Evolutionary conservation across 2,113 vertebrate species (phyloP), one percentile per base, ranked within the genome.

Genomic region (Sander lucioperca): DNA sequence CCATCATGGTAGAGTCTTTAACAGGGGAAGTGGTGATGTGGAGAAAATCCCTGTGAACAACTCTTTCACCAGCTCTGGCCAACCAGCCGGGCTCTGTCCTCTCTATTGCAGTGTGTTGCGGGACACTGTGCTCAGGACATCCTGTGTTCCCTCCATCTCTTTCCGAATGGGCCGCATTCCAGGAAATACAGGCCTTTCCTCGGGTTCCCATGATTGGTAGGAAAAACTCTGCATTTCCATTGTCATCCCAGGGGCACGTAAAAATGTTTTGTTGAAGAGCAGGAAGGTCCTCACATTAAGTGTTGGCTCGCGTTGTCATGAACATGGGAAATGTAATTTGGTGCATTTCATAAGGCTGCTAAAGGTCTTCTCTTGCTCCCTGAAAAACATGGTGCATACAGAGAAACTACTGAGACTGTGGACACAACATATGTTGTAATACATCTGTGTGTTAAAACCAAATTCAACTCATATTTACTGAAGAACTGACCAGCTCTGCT

Each of bases 161-260:
- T 93, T 92, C 92, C 93, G 84, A 76, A 80, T 48, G 66, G 87
- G 89, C 89, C 27, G n/a, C 86, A 59, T 90, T 94, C 92, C 94
- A 94, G 94, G 93, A 94, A 95, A 92, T 59, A 79, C 80, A 78
- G 83, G 79, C 86, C 83, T 79, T 45, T 87, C 85, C 70, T 74
- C 74, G 57, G 83, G 83, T 93, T 94, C 92, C 90, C 86, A 81
- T 87, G 89, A 92, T 86, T 79, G 69, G 62, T 69, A 75, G 88
- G 91, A 92, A 92, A 91, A 91, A 77, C 79, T 51, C 82, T 75
- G 69, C 88, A 85, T 88, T 91, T 77, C 83, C 84, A 90, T 92
- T 94, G 91, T 94, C 87, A 83, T 79, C 82, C 50, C 70, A 69
- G 19, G 61, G 83, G 72, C 51, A 79, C 27, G 64, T 86, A 64